Evolutionary conservation across 2,113 vertebrate species (phyloP), one percentile per base, ranked within the genome.

Genomic region (Ophthalmolycus amberensis): DNA sequence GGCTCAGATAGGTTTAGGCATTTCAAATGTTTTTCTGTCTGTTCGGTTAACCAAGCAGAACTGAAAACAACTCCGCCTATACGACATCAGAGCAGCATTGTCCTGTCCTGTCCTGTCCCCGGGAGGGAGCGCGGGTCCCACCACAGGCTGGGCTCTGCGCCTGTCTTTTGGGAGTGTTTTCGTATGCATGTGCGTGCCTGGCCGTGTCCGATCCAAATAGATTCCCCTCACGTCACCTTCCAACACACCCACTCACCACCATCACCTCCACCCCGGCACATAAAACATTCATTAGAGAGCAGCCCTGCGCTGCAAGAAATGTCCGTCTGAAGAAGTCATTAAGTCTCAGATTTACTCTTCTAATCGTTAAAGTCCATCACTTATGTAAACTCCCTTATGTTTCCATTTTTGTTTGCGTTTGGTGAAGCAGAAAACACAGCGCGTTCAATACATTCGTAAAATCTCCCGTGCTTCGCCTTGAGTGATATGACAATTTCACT

Each of bases 241-340:
- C 56, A 29, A 29, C 66, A 70, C 77, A 79, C 71, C 58, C 79
- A 79, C 75, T 72, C 86, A 79, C 78, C 59, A 66, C 14, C 75
- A 63, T 94, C 95, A 27, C 56, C 95, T 93, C 94, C 94, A 91
- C 95, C 94, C 27, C 16, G 96, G 95, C 95, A 93, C 95, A 96
- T 97, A 95, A 97, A 97, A 97, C 95, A 97, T 97, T 97, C 95
- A 97, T 97, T 94, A 93, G 94, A 84, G 94, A 85, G 92, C 91
- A 93, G 92, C 88, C 83, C 91, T 91, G 85, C 75, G 60, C 91
- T 85, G 83, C 83, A 82, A 91, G 73, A 92, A 85, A 84, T 82
- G 77, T 77, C 88, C 50, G 71, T 58, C 60, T 74, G 81, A 83
- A 87, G 80, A 80, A 87, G 77, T 52, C 69, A 74, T 81, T 58